phyloP scores from a whole-genome alignment of 2,888 invertebrate species.

The Charanyca ferruginea region DNA sequence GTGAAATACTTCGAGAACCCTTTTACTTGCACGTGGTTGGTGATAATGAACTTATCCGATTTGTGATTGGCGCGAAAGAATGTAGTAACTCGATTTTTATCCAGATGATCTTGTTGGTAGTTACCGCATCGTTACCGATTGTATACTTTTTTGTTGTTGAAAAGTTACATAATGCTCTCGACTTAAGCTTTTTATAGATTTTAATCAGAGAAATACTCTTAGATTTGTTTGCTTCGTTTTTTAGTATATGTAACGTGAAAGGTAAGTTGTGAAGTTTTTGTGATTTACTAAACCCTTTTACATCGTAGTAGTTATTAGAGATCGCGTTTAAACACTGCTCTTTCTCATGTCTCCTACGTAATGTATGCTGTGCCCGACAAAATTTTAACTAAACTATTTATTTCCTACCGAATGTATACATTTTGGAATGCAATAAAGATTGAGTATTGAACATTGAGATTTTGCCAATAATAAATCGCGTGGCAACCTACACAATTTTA shows the following conservation, averaged over 20 bases:
- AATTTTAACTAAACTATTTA: too few species aligned
- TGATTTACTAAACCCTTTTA: neutral
- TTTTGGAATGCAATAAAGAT: too few species aligned
- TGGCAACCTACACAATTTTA: too few species aligned
- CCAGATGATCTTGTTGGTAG: conserved; percentile 29
- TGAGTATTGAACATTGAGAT: too few species aligned
- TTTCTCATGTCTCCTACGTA: too few species aligned
- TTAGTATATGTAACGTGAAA: conserved; percentile 22
- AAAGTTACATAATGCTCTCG: conserved; percentile 9
- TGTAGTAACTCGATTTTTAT: conserved; percentile 8
- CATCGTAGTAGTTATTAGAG: too few species aligned
- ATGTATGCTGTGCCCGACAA: too few species aligned
- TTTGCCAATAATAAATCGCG: conserved; percentile 22
- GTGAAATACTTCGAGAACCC: conserved; percentile 61
- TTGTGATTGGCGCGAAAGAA: conserved; percentile 18
- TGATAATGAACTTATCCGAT: conserved; percentile 44
- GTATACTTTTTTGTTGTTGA: neutral
- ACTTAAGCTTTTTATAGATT: conserved; percentile 23
- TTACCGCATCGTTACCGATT: conserved; percentile 30
- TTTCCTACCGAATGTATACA: too few species aligned
- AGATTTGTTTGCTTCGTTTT: conserved; percentile 24
- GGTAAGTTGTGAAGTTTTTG: conserved; percentile 6
- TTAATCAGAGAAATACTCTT: conserved; percentile 30
- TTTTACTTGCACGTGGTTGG: conserved; percentile 53
- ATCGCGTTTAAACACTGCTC: too few species aligned